Conservation (phyloP, 2,888 invertebrate species). For the Agrotis exclamationis region DNA sequence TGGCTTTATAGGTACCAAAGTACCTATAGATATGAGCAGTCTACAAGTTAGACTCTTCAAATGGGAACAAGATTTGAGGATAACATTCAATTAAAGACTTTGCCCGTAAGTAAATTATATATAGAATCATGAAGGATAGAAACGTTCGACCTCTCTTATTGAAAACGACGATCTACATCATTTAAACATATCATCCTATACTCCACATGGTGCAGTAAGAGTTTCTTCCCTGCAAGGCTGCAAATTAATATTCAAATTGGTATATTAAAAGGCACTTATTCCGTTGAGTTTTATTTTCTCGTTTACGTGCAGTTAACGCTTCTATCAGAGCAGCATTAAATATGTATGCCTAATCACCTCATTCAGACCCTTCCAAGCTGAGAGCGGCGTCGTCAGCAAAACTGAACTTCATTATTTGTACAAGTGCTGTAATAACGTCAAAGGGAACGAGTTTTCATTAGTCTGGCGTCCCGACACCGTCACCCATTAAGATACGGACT, state of each 20-base stretch:
- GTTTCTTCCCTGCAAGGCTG: neutral
- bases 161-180: neutral
- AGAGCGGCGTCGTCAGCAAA: slow-evolving; percentile 39
- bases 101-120: neutral
- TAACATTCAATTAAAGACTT: neutral
- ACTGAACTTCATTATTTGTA: slow-evolving; percentile 64
- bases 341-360: slow-evolving; percentile 54
- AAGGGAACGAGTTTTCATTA: slow-evolving; percentile 68
- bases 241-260: slow-evolving; percentile 44
- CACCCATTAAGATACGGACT: slow-evolving; percentile 48
- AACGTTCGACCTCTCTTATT: neutral
- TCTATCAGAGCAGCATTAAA: slow-evolving; percentile 53
- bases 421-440: slow-evolving; percentile 61
- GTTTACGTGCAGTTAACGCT: slow-evolving; percentile 55
- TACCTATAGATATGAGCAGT: neutral
- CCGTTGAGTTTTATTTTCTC: slow-evolving; percentile 48
- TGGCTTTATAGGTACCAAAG: slow-evolving; percentile 19
- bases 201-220: neutral
- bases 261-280: slow-evolving; percentile 51
- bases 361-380: slow-evolving; percentile 35
- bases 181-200: slow-evolving; percentile 12
- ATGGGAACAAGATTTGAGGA: neutral
- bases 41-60: slow-evolving; percentile 1
- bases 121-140: neutral
- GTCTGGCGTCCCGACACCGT: slow-evolving; percentile 41